phyloP scores from a whole-genome alignment of 1,140 invertebrate species.

The Brachionus rotundiformis region DNA sequence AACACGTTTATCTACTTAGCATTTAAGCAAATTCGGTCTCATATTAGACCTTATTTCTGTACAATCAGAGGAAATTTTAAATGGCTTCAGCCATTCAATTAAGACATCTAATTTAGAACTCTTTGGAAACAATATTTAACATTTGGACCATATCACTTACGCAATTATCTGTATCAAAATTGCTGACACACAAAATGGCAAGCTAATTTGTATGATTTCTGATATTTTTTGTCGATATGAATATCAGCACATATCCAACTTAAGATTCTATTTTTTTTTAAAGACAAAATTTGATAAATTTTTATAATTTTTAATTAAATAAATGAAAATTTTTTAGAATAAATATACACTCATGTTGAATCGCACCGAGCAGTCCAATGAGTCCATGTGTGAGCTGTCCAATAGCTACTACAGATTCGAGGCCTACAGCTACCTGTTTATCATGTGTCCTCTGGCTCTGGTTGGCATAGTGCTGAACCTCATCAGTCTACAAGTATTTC shows the following conservation, averaged over 20 bases:
- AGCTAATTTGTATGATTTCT: neutral
- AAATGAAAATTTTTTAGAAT: neutral
- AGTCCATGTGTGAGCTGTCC: neutral
- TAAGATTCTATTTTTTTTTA: neutral
- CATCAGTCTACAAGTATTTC: conserved; percentile 32
- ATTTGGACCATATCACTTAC: neutral
- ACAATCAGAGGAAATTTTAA: neutral
- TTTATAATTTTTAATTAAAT: neutral
- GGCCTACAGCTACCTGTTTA: conserved; percentile 29
- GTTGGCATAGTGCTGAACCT: conserved; percentile 36
- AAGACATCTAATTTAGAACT: neutral
- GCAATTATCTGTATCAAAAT: neutral
- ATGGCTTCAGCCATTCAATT: neutral
- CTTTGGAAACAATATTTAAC: neutral
- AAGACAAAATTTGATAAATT: neutral
- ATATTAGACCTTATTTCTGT: neutral
- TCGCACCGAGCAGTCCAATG: neutral
- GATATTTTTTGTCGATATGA: neutral
- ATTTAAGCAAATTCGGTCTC: too few species aligned
- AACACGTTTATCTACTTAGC: too few species aligned
- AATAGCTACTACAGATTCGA: conserved; percentile 33
- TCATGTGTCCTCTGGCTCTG: conserved; percentile 45
- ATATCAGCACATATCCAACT: neutral
- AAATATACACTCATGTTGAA: neutral
- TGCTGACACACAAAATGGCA: neutral